Conservation (phyloP, 2,797 vertebrate genomes). For the Scarus forsteni region DNA sequence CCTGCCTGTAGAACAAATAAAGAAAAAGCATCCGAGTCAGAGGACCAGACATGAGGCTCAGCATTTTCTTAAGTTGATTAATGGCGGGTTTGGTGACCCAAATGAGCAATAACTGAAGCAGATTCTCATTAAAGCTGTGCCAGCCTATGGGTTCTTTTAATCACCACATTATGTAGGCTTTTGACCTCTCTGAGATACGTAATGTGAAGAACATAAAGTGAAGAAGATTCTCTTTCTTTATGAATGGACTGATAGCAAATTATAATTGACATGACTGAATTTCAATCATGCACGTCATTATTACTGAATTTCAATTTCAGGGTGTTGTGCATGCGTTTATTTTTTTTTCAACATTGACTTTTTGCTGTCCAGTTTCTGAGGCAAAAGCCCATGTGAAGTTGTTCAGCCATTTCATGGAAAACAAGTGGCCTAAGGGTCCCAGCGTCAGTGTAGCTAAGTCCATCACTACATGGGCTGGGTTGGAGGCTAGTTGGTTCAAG, state of each 20-base stretch:
- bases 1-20: slow-evolving; percentile 3
- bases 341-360: too few relatives aligned
- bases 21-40: slow-evolving; percentile 18
- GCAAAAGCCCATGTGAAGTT: too few relatives aligned
- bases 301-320: neutral
- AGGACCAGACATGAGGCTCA: slow-evolving; percentile 19
- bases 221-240: slow-evolving; percentile 8
- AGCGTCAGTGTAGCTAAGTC: too few relatives aligned
- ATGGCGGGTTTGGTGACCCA: slow-evolving; percentile 41
- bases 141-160: slow-evolving; percentile 53
- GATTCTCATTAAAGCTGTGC: slow-evolving; percentile 54
- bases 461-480: too few relatives aligned
- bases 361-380: too few relatives aligned
- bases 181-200: slow-evolving; percentile 33
- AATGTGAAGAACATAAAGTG: slow-evolving; percentile 14
- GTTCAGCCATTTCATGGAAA: too few relatives aligned
- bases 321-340: neutral
- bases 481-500: too few relatives aligned
- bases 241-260: slow-evolving; percentile 26
- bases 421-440: too few relatives aligned
- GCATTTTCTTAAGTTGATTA: slow-evolving; percentile 52
- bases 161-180: slow-evolving; percentile 38
- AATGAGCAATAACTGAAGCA: slow-evolving; percentile 53
- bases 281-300: neutral
- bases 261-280: slow-evolving; percentile 3